Evolutionary conservation across 2,113 vertebrate genomes (phyloP).

Genomic region (Pelodiscus sinensis): DNA sequence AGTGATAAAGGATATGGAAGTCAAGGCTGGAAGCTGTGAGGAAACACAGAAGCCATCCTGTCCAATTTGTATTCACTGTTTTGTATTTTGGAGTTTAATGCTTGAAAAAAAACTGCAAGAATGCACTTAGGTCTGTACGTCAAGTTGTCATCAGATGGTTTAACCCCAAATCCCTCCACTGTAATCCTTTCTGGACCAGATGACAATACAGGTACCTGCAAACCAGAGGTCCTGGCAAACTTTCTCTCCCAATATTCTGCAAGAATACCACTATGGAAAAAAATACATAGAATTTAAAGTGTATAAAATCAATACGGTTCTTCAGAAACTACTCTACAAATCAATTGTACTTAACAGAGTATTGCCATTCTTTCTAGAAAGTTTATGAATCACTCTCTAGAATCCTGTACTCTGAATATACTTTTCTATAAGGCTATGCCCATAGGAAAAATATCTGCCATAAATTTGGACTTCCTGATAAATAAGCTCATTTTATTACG

Average conservation of each 20-base stretch:
- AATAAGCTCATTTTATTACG: not conserved
- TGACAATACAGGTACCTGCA: not conserved
- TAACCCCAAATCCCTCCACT: not conserved
- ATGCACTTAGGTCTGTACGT: constrained; percentile 4
- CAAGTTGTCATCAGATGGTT: not conserved
- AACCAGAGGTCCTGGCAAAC: not conserved
- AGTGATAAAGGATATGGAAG: constrained; percentile 12
- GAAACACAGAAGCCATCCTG: constrained; percentile 13
- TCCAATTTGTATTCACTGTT: not conserved
- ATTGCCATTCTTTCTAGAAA: not conserved
- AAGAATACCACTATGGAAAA: not conserved
- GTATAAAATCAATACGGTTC: not conserved
- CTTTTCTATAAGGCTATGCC: not conserved
- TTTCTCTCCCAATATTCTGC: not conserved
- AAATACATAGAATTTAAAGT: not conserved
- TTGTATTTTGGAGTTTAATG: not conserved
- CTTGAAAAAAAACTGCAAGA: constrained; percentile 6
- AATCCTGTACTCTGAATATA: not conserved
- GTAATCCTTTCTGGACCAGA: not conserved
- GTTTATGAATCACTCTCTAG: not conserved
- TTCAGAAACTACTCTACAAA: not conserved
- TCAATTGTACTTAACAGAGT: not conserved
- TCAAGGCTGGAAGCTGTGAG: not conserved
- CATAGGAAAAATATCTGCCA: not conserved
- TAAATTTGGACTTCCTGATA: constrained; percentile 9